A percentile compares a stretch with the other conserved stretches of the same genome.
Conservation (phyloP, 2,888 invertebrate genomes). For the Chelonus formosanus region DNA sequence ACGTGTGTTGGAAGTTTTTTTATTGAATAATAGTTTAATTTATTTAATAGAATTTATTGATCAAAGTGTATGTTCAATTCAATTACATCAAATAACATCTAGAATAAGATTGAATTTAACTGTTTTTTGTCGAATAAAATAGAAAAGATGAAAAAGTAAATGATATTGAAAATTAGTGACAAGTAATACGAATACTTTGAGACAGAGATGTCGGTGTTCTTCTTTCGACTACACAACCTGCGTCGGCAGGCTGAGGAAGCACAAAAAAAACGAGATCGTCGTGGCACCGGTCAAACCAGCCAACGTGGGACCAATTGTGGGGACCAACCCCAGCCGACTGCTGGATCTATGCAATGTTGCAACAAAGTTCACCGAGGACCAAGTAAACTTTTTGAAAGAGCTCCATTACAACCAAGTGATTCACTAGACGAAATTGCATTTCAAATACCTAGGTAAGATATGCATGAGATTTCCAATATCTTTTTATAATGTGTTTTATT, state of each 20-base stretch:
- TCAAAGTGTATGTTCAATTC: background rate
- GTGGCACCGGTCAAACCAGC: constrained; percentile 54
- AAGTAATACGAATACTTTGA: constrained; percentile 13
- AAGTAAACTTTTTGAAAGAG: constrained; percentile 83
- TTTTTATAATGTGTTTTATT: too few species aligned
- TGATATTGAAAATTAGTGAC: background rate
- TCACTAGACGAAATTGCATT: constrained; percentile 91
- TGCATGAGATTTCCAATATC: constrained; percentile 6
- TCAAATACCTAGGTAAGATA: constrained; percentile 88
- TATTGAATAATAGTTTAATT: too few species aligned
- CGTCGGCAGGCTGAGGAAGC: constrained; percentile 84
- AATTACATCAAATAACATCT: too few species aligned
- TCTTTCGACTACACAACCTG: constrained; percentile 92
- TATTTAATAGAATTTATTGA: background rate
- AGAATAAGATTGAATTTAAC: too few species aligned
- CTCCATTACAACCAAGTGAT: constrained; percentile 85
- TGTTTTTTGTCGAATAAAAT: background rate
- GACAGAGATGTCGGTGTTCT: constrained; percentile 90
- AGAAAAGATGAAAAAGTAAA: background rate
- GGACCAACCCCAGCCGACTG: constrained; percentile 62
- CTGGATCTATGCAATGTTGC: constrained; percentile 65
- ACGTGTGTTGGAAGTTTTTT: background rate
- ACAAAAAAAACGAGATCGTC: constrained; percentile 69
- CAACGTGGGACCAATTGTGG: constrained; percentile 60
- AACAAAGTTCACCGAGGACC: constrained; percentile 72